Conservation (phyloP, 2,797 vertebrate genomes). For the Antrozous pallidus region DNA sequence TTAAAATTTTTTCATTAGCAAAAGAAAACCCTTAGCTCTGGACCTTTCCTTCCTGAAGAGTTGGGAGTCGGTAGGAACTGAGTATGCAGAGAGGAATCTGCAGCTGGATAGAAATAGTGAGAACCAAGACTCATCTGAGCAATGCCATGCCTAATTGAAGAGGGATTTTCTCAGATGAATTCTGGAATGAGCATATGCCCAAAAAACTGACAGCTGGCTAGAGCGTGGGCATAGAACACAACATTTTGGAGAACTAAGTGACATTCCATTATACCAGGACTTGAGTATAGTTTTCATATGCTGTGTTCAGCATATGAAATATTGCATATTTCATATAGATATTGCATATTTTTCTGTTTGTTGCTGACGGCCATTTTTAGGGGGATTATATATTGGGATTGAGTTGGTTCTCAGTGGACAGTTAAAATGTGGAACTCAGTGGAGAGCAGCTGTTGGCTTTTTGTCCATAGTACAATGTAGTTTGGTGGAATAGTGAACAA, state of each 20-base stretch:
- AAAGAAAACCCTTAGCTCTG: background rate
- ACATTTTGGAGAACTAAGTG: background rate
- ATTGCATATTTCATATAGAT: too few species aligned
- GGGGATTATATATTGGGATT: background rate
- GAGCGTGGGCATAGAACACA: background rate
- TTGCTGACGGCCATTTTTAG: background rate
- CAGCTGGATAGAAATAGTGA: slow-evolving; percentile 43
- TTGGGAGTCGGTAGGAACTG: slow-evolving; percentile 3
- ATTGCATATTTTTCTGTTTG: background rate
- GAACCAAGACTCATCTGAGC: slow-evolving; percentile 26
- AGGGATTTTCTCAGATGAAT: slow-evolving; percentile 21
- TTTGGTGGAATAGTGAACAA: background rate
- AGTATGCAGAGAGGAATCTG: slow-evolving; percentile 29
- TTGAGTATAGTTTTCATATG: background rate
- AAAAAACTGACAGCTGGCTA: background rate
- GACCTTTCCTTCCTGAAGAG: background rate
- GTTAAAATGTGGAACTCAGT: background rate
- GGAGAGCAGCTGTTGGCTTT: background rate
- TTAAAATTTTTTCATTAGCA: background rate
- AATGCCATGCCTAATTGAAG: background rate
- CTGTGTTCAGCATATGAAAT: too few species aligned
- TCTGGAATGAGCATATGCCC: slow-evolving; percentile 37
- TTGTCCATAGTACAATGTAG: background rate
- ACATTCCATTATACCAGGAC: background rate
- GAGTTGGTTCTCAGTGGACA: background rate